phyloP scores from a whole-genome alignment of 2,797 vertebrate species.

The Hapalemur alaotrensis region DNA sequence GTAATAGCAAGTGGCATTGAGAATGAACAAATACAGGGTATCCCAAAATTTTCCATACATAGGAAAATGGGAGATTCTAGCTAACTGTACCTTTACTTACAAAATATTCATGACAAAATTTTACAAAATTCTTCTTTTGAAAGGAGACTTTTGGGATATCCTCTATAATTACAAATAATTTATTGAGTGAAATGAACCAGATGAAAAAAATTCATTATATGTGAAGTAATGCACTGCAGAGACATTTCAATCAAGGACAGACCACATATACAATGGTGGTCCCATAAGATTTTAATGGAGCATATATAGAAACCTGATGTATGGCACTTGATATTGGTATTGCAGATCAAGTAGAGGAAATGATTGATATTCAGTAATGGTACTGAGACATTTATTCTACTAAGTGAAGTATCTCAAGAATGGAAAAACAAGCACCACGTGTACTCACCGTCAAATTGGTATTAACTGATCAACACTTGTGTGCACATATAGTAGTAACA shows the following conservation, averaged over 20 bases:
- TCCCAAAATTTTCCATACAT: no score
- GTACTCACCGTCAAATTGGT: no score
- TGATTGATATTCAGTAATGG: background rate
- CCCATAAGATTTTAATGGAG: background rate
- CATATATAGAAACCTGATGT: background rate
- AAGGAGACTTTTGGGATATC: no score
- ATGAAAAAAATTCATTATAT: background rate
- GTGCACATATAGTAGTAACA: no score
- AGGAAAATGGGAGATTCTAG: no score
- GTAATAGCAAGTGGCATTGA: background rate
- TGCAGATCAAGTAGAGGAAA: background rate
- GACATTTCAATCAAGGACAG: background rate
- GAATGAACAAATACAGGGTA: background rate
- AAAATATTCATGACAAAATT: no score
- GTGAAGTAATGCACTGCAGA: background rate
- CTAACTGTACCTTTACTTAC: no score
- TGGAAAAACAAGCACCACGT: no score
- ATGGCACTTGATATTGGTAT: background rate
- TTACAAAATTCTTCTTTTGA: no score
- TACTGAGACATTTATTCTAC: background rate
- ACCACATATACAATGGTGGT: background rate
- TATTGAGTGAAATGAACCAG: background rate
- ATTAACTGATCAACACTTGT: no score
- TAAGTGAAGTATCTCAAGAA: no score
- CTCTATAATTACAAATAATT: background rate